A percentile compares a stretch with the other conserved stretches of the same genome.
Evolutionary conservation across 2,888 invertebrate species (phyloP).

Genomic region (Gasteruption jaculator): DNA sequence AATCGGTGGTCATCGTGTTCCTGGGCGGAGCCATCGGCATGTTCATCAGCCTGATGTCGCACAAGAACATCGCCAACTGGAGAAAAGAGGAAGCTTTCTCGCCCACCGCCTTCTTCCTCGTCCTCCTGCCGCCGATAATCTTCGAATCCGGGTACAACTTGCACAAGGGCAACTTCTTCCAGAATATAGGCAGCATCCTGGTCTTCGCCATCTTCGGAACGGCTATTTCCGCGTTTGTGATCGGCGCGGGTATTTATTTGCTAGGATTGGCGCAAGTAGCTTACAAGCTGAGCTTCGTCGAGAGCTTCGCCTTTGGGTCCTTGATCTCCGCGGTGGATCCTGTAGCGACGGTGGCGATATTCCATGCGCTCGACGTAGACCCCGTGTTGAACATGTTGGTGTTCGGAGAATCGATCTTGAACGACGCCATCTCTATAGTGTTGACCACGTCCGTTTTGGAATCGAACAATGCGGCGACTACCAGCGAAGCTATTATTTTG

Average conservation of each 20-base stretch:
- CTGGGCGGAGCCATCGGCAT: slow-evolving; percentile 91
- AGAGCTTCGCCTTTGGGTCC: slow-evolving; percentile 98
- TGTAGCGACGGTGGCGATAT: slow-evolving; percentile 97
- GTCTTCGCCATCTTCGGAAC: slow-evolving; percentile 98
- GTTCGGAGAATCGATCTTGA: slow-evolving; percentile 92
- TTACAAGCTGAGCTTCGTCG: slow-evolving; percentile 88
- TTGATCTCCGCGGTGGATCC: slow-evolving; percentile 98
- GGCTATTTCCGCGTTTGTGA: slow-evolving; percentile 92
- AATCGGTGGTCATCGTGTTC: slow-evolving; percentile 95
- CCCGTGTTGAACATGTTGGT: slow-evolving; percentile 99
- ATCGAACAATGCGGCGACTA: slow-evolving; percentile 64
- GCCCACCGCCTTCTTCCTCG: slow-evolving; percentile 96
- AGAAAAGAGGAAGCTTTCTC: slow-evolving; percentile 97
- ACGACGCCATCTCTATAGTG: slow-evolving; percentile 98
- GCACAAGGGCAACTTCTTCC: slow-evolving; percentile 94
- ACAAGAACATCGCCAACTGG: slow-evolving; percentile 89
- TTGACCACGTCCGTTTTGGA: slow-evolving; percentile 85
- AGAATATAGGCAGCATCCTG: slow-evolving; percentile 98
- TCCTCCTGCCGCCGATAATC: slow-evolving; percentile 95
- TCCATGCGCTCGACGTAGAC: slow-evolving; percentile 95
- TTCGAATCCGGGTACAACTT: slow-evolving; percentile 99
- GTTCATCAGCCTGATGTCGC: slow-evolving; percentile 83
- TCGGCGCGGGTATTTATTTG: slow-evolving; percentile 93
- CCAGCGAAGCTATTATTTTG: slow-evolving; percentile 80
- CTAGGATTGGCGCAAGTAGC: slow-evolving; percentile 89